Base-by-base conservation (phyloP, 2,888 invertebrate species). In the Halictus ligatus region DNA sequence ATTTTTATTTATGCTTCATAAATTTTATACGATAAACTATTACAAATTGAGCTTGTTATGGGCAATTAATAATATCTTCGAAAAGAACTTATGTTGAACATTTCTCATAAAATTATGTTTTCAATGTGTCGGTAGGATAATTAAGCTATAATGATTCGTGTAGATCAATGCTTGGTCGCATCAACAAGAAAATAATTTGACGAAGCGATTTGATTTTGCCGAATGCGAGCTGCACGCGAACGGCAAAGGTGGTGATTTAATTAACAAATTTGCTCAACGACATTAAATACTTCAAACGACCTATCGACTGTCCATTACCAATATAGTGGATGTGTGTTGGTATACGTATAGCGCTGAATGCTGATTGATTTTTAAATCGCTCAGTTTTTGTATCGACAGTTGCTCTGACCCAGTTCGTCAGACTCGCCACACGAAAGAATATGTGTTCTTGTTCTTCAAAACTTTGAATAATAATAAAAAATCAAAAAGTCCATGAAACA, bases 201-300 rank as follows among this genome's bases (percentile, higher is more conserved):
- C 69, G 21, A 40, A 69, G 12, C 21, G 4, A 40, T 18, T 60
- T 40, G 18, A 40, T 69, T 69, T 69, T 12, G 12, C 25, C 12
- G 43, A 43, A 71, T 46, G 21, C 8, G 46, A 67, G 69, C 48
- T n/a, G 69, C 54, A 58, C 69, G 69, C 67, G 67, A 54, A 46
- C 29, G 21, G 21, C 74, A 46, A 43, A 35, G 74, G 72, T 29
- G 29, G 8, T 43, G n/a, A 25, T 82, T 82, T 67, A 74, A 82
- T 82, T 78, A 79, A 79, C 67, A 74, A 74, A 82, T 69, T 67
- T 46, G 13, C 46, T 35, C 35, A 43, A 73, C 18, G 54, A 82
- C 60, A 69, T 74, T 69, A 58, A 82, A 46, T 75, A 43, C 43
- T 35, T 25, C 50, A 43, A 54, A 43, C 60, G 40, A 35, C n/a